Evolutionary conservation across 2,888 invertebrate genomes (phyloP), one percentile per base, ranked within the genome.

Genomic region (Vandiemenella viatica): DNA sequence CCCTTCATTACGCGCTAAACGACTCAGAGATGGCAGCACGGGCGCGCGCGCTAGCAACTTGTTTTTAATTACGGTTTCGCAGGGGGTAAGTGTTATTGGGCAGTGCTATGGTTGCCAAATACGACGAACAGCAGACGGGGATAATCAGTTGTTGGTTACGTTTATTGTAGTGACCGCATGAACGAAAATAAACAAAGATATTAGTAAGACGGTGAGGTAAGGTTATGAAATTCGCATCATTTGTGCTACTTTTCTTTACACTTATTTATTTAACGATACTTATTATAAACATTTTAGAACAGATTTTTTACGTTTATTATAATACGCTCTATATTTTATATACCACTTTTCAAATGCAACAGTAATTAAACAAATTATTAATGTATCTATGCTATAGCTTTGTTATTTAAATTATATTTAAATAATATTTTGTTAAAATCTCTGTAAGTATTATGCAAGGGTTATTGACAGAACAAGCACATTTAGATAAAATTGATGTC

Each of bases 241-340:
- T n/a, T n/a, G n/a, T n/a, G n/a, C n/a, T n/a, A n/a, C n/a, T 32
- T 32, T 32, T 42, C 43, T 20, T 48, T 44, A 48, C 18, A 48
- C 19, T 26, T 43, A 44, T 48, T 48, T 48, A 43, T 48, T 43
- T 48, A 48, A 43, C 43, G 43, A 48, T 44, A 48, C 44, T 48
- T 32, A 32, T 48, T 48, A 48, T 48, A 48, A 48, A 48, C 48
- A 48, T 48, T 48, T 48, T 48, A 48, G 48, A 37, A 48, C 48
- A 48, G 43, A 46, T 23, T 40, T n/a, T 42, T 48, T 48, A 42
- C 15, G 20, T 48, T 38, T 26, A 45, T 48, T 43, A 43, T 38
- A 19, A 43, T 48, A 48, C 10, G 17, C 15, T 48, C 32, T 22
- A 43, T 19, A 17, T 43, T 42, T 43, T 48, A 48, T 20, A 46